phyloP scores from a whole-genome alignment of 2,113 vertebrate species.

The Stomatorhinus ivindoensis region DNA sequence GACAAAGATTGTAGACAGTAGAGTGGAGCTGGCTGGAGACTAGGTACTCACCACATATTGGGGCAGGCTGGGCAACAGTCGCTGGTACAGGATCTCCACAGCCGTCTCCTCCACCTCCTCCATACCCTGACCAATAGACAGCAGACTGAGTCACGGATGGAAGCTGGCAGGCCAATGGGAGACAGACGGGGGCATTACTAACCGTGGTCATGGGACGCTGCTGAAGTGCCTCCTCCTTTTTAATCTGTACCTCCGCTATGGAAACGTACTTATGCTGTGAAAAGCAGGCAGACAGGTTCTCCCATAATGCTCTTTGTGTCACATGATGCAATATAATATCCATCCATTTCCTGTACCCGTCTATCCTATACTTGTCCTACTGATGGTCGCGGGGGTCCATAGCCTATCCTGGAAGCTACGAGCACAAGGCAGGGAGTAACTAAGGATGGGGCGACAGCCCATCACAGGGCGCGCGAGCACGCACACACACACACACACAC shows the following conservation, averaged over 20 bases:
- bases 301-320: background rate
- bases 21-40: background rate
- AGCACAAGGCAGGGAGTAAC: background rate
- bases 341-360: background rate
- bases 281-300: background rate
- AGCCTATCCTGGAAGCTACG: background rate
- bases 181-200: slow-evolving; percentile 31
- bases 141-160: background rate
- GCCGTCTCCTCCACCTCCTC: slow-evolving; percentile 86
- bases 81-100: slow-evolving; percentile 78
- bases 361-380: no score
- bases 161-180: background rate
- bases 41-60: slow-evolving; percentile 83
- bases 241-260: slow-evolving; percentile 89
- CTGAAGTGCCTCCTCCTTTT: slow-evolving; percentile 83
- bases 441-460: background rate
- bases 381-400: background rate
- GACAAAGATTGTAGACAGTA: background rate
- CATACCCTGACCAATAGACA: slow-evolving; percentile 67
- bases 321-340: background rate
- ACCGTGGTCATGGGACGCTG: slow-evolving; percentile 92
- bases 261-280: slow-evolving; percentile 90
- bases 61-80: slow-evolving; percentile 86
- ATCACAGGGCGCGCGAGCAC: background rate
- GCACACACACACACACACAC: background rate